Conservation (phyloP, 1,140 invertebrate species). For the Ruditapes philippinarum region DNA sequence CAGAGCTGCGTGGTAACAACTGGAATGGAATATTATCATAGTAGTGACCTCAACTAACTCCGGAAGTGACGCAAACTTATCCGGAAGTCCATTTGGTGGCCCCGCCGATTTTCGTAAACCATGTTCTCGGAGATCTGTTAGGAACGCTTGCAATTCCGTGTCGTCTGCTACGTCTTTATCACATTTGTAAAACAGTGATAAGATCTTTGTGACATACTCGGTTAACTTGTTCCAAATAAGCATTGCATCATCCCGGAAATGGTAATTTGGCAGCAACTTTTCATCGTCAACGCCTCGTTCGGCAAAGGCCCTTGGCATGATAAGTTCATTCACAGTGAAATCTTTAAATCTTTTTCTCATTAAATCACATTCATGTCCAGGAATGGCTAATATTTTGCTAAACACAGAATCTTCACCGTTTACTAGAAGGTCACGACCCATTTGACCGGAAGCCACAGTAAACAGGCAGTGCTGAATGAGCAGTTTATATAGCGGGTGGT, state of each 20-base stretch:
- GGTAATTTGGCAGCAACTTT: constrained; percentile 49
- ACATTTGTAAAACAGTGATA: constrained; percentile 45
- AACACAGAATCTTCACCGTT: constrained; percentile 48
- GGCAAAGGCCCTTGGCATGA: constrained; percentile 21
- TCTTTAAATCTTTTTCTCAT: constrained; percentile 27
- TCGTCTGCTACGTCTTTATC: constrained; percentile 43
- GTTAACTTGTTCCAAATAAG: constrained; percentile 44
- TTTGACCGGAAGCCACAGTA: constrained; percentile 27
- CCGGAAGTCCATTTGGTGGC: constrained; percentile 34
- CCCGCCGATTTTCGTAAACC: constrained; percentile 15
- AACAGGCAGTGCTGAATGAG: constrained; percentile 41
- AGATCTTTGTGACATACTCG: constrained; percentile 27
- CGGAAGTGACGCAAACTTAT: background rate
- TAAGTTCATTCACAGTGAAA: constrained; percentile 35
- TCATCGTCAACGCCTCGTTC: constrained; percentile 41
- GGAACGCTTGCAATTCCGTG: constrained; percentile 43
- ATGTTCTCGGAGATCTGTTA: constrained; percentile 41
- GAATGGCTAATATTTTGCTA: constrained; percentile 47
- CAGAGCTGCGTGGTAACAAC: constrained; percentile 49
- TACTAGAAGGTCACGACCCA: constrained; percentile 44
- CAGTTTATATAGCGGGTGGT: constrained; percentile 58
- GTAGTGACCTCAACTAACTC: constrained; percentile 39
- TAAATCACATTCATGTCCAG: constrained; percentile 38
- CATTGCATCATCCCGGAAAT: constrained; percentile 54
- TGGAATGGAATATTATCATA: constrained; percentile 54